A percentile compares a stretch with the other conserved stretches of the same genome.
Conservation (phyloP, 1,140 invertebrate genomes). For the Ericerus pela region DNA sequence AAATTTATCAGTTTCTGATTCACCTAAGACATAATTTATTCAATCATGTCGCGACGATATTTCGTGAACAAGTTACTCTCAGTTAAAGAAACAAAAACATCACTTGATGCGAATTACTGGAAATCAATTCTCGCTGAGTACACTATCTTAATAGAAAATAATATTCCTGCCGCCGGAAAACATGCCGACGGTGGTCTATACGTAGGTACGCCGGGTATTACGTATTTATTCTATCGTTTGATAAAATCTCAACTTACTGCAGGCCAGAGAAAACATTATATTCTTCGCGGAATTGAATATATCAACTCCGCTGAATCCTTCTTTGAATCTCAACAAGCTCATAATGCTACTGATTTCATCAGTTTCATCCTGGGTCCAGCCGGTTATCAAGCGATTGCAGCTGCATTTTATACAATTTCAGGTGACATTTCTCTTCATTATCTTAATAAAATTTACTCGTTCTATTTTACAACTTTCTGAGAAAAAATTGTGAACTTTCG, state of each 20-base stretch:
- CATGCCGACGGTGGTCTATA: slow-evolving; percentile 37
- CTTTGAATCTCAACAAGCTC: not conserved
- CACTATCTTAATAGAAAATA: not conserved
- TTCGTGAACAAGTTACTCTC: not conserved
- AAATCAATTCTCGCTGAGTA: not conserved
- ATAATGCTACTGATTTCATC: slow-evolving; percentile 5
- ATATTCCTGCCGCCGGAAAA: not conserved
- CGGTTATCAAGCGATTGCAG: slow-evolving; percentile 17
- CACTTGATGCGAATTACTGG: not conserved
- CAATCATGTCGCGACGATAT: no score
- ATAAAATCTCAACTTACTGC: slow-evolving; percentile 33
- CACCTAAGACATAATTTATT: no score
- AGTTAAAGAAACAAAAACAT: not conserved
- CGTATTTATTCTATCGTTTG: slow-evolving; percentile 40
- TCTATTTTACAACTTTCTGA: not conserved
- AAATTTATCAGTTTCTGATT: no score
- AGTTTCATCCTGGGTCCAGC: slow-evolving; percentile 17
- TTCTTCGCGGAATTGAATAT: slow-evolving; percentile 35
- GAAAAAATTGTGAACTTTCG: not conserved
- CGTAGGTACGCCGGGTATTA: slow-evolving; percentile 37
- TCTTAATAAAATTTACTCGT: not conserved
- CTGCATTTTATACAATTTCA: slow-evolving; percentile 10
- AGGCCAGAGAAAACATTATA: slow-evolving; percentile 29
- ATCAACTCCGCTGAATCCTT: slow-evolving; percentile 30
- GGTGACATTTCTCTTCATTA: slow-evolving; percentile 3